Conservation (phyloP, 2,888 invertebrate species). For the Coenonympha arcania region DNA sequence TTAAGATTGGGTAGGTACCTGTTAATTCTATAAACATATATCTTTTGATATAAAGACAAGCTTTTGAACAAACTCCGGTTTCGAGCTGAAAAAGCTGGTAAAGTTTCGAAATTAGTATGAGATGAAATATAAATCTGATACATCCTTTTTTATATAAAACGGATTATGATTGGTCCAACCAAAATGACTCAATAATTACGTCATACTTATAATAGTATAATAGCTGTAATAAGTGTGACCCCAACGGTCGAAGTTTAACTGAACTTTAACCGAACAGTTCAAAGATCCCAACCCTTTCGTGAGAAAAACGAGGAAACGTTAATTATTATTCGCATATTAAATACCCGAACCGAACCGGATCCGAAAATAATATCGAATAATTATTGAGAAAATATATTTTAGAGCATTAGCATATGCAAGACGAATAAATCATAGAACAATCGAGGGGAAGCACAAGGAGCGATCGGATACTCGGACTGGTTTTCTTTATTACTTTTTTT, state of each 20-base stretch:
- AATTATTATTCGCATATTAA: constrained; percentile 73
- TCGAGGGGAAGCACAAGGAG: constrained; percentile 45
- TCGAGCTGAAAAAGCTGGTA: too few relatives aligned
- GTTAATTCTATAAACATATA: too few relatives aligned
- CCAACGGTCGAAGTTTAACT: constrained; percentile 13
- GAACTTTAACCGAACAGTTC: constrained; percentile 15
- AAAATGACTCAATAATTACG: background rate
- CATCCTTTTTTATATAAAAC: background rate
- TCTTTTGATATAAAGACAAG: background rate
- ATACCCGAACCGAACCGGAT: constrained; percentile 39
- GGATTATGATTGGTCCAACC: too few relatives aligned
- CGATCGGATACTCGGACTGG: constrained; percentile 45
- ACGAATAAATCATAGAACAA: constrained; percentile 72
- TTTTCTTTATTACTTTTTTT: constrained; percentile 43
- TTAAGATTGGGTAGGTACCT: too few relatives aligned
- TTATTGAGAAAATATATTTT: constrained; percentile 39
- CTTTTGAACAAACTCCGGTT: background rate
- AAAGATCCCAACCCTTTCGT: constrained; percentile 60
- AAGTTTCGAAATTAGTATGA: too few relatives aligned
- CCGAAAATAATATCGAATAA: constrained; percentile 40
- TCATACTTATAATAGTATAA: background rate
- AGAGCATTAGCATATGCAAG: constrained; percentile 60
- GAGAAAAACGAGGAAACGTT: constrained; percentile 64
- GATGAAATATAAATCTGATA: too few relatives aligned
- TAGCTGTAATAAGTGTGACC: constrained; percentile 6